Evolutionary conservation across 1,140 invertebrate species (phyloP), one percentile per base, ranked within the genome.

Genomic region (Rhyzopertha dominica): DNA sequence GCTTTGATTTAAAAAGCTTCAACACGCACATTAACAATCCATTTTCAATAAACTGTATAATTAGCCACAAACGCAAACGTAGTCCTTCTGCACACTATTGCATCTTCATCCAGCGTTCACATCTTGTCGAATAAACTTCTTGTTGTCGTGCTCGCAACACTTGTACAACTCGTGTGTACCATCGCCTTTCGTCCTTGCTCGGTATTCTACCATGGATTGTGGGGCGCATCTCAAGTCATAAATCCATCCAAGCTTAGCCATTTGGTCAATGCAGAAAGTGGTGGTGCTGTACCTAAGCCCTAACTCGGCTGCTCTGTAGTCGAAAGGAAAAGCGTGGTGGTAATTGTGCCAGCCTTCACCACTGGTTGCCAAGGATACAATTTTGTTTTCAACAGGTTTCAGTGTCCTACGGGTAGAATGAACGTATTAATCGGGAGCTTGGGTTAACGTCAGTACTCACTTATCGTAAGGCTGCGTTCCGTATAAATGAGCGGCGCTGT

Each of bases 311-410:
- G 79, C 76, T 31, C 74, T 69, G 54, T 82, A 83, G 66, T 88
- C 85, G 68, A 79, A 81, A 1, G 84, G 84, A 65, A 87, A 87
- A 0, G 78, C 74, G 58, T 89, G 85, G 57, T 90, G 86, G 65
- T 87, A 91, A 65, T 89, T 88, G 63, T 87, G 84, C 75, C 82
- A 86, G 2, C 84, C 84, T 69, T 81, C 80, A 2, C 80, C 80
- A 3, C 67, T 43, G 1, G 66, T 67, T 24, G 78, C 50, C 2
- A 74, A 59, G 0, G 76, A 70, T 0, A 80, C 76, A 17, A 76
- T 66, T 47, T 59, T 56, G 35, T 72, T 74, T 51, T 81, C 79
- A 3, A 73, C 71, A 0, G 80, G 74, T 40, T 45, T 41, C n/a
- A 60, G 37, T 23, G 36, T 56, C 30, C 51, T 53, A 17, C 17